phyloP scores from a whole-genome alignment of 2,888 invertebrate genomes.

The Xestobium rufovillosum region DNA sequence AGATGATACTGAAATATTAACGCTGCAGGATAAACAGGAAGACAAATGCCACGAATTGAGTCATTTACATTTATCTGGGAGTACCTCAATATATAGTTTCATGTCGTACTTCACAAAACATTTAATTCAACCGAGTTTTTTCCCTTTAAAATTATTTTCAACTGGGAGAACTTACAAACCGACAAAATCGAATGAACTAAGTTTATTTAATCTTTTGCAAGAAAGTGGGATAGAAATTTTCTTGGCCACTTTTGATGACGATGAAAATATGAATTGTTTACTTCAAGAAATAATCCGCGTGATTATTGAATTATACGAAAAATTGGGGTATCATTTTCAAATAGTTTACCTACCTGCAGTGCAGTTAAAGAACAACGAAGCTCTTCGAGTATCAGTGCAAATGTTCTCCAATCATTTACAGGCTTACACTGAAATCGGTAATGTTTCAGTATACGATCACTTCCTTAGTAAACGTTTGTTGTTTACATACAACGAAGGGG shows the following conservation, averaged over 20 bases:
- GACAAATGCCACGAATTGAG: constrained; percentile 47
- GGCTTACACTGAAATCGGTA: constrained; percentile 64
- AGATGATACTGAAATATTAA: constrained; percentile 50
- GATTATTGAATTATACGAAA: constrained; percentile 53
- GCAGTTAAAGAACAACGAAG: constrained; percentile 58
- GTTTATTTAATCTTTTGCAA: constrained; percentile 62
- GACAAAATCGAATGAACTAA: constrained; percentile 31
- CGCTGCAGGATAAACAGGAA: constrained; percentile 46
- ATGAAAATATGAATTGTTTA: constrained; percentile 45
- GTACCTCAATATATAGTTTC: constrained; percentile 64
- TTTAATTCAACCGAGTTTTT: constrained; percentile 49
- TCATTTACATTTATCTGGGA: constrained; percentile 66
- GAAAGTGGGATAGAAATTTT: constrained; percentile 63
- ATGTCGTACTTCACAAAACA: constrained; percentile 67
- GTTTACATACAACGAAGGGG: constrained; percentile 57
- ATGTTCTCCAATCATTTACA: constrained; percentile 61
- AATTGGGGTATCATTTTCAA: constrained; percentile 61
- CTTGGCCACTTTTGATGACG: constrained; percentile 46
- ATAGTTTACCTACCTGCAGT: constrained; percentile 55
- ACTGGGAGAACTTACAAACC: constrained; percentile 64
- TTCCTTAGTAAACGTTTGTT: constrained; percentile 73
- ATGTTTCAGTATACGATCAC: constrained; percentile 62
- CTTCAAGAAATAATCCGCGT: constrained; percentile 51
- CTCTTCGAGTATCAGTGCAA: constrained; percentile 60
- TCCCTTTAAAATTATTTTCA: constrained; percentile 65